Evolutionary conservation across 1,140 invertebrate genomes (phyloP).

Genomic region (Bombus sibiricus): DNA sequence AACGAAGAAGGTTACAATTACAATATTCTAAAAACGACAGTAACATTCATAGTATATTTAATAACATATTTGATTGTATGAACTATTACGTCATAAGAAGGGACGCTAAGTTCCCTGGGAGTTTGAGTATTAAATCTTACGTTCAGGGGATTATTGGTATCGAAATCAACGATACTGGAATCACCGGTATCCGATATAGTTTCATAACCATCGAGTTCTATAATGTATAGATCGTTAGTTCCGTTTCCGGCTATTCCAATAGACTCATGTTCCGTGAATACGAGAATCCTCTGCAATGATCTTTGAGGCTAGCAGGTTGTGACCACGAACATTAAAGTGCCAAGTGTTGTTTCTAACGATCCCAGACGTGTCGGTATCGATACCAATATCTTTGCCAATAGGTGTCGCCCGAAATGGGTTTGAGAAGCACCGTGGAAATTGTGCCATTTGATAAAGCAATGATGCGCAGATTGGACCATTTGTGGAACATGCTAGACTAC

Average conservation of each 20-base stretch:
- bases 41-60: no score
- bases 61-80: neutral
- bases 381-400: neutral
- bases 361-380: neutral
- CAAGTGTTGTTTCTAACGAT: constrained; percentile 12
- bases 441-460: neutral
- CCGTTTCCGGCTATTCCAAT: neutral
- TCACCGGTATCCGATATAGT: neutral
- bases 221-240: neutral
- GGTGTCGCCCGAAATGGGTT: neutral
- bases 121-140: neutral
- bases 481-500: neutral
- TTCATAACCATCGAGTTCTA: no score
- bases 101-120: neutral
- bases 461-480: no score
- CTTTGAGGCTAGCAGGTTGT: neutral
- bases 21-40: no score
- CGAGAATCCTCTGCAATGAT: neutral
- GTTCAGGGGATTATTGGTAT: neutral
- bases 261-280: neutral
- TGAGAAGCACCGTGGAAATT: neutral
- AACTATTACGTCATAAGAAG: neutral
- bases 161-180: neutral
- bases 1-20: no score
- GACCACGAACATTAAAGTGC: neutral